Base-by-base conservation (phyloP, 1,140 invertebrate genomes). In the Tenebrio molitor region DNA sequence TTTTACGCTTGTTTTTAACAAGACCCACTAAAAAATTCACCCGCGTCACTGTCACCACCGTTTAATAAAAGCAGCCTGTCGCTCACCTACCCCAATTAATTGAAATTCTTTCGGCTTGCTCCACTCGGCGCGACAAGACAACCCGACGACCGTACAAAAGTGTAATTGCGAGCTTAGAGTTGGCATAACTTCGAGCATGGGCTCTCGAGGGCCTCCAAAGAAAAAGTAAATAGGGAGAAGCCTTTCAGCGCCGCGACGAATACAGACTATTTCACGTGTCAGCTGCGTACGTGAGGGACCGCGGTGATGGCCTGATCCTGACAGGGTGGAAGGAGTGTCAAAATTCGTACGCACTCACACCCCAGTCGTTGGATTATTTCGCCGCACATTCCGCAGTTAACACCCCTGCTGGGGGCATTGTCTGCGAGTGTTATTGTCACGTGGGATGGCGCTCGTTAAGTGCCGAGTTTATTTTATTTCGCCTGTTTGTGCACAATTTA, bases 171-270 rank as follows among this genome's bases (percentile, higher is more conserved):
- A 21, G 8, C 25, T 29, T 29, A 29, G 3, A 29, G 25, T 29
- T 29, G 3, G 25, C 25, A 8, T 29, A 21, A 17, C 17, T 44
- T 14, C 1, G 15, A 44, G 15, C 16, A 44, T 2, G 41, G 8
- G 16, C 42, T 16, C 17, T 10, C 16, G 6, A 53, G 7, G 14
- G 46, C 46, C 23, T 53, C 19, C 36, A 3, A 29, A 29, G 15
- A 21, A 58, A 58, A 58, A 29, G 15, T 58, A 58, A 53, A 53
- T 53, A 53, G 21, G 16, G 15, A 23, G 23, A 58, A 29, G 19
- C 44, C 50, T 58, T 58, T 58, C 50, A 29, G 12, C 21, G 19
- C 44, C n/a, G 8, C 25, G 44, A 50, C 19, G 50, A 58, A 58
- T 58, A 14, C 50, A 12, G 23, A 58, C 50, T 58, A 58, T 15